A percentile compares a stretch with the other conserved stretches of the same genome.
Conservation (phyloP, 2,113 vertebrate genomes). For the Anoura caudifer region DNA sequence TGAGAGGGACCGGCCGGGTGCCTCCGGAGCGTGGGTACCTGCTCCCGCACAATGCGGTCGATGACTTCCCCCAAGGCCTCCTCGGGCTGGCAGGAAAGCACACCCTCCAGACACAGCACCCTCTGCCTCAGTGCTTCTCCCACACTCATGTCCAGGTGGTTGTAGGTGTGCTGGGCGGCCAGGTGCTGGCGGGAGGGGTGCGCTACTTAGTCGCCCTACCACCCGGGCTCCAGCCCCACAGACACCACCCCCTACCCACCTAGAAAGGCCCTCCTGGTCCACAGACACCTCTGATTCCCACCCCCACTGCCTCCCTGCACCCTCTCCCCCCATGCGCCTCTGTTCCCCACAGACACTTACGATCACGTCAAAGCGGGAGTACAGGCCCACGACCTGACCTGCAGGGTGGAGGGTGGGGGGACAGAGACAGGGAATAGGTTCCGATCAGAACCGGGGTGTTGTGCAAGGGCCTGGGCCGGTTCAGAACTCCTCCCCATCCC, state of each 20-base stretch:
- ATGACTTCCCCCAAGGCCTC: slow-evolving; percentile 90
- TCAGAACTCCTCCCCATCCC: not conserved
- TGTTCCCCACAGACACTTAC: slow-evolving; percentile 83
- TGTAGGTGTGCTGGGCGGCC: slow-evolving; percentile 94
- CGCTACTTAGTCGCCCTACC: not conserved
- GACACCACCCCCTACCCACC: not conserved
- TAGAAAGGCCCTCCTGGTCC: not conserved
- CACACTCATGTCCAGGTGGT: slow-evolving; percentile 92
- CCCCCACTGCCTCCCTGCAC: not conserved
- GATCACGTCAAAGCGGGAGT: slow-evolving; percentile 96
- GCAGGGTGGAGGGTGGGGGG: not conserved
- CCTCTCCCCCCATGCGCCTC: too few relatives aligned
- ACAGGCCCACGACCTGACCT: slow-evolving; percentile 95
- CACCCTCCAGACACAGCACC: slow-evolving; percentile 86
- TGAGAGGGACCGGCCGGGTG: not conserved
- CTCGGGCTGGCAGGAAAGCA: slow-evolving; percentile 90
- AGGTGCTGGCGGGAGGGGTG: slow-evolving; percentile 80
- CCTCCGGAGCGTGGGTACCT: slow-evolving; percentile 77
- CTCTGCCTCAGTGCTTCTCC: slow-evolving; percentile 85
- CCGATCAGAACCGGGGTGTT: not conserved
- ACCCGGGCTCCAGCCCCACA: not conserved
- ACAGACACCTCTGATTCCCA: not conserved
- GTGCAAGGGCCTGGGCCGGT: not conserved
- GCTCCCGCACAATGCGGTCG: slow-evolving; percentile 89
- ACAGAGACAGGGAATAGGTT: not conserved